Percentiles rank a stretch among this genome's conserved stretches.
Evolutionary conservation across 2,113 vertebrate genomes (phyloP).

Genomic region (Brachionichthys hirsutus): DNA sequence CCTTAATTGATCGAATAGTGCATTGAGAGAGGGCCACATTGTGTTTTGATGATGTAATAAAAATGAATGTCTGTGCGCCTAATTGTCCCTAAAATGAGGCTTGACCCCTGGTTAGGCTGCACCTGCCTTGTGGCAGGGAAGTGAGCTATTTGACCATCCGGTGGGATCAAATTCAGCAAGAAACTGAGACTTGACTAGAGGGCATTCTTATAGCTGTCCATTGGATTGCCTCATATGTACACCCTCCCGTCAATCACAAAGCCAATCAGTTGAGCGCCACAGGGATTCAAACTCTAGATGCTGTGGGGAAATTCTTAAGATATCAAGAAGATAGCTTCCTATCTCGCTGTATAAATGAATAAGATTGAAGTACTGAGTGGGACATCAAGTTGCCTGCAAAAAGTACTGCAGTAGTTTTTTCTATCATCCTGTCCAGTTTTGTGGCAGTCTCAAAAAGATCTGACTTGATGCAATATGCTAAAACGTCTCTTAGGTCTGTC

Average conservation of each 20-base stretch:
- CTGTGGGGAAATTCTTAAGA: constrained; percentile 11
- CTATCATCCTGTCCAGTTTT: background rate
- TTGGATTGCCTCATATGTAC: constrained; percentile 20
- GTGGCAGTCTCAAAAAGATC: background rate
- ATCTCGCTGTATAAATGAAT: background rate
- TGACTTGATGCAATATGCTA: constrained; percentile 7
- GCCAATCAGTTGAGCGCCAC: constrained; percentile 36
- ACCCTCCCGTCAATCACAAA: constrained; percentile 49
- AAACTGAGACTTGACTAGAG: constrained; percentile 37
- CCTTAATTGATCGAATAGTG: constrained; percentile 3
- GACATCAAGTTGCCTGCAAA: background rate
- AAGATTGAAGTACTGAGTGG: constrained; percentile 8
- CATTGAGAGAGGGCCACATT: constrained; percentile 8
- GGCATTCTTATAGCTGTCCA: constrained; percentile 26
- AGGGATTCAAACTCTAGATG: constrained; percentile 4
- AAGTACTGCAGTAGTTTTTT: background rate
- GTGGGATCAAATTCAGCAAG: constrained; percentile 4
- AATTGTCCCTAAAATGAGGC: constrained; percentile 63
- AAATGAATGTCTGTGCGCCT: constrained; percentile 41
- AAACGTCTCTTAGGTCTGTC: background rate
- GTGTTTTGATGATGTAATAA: constrained; percentile 26
- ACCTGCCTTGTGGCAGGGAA: constrained; percentile 38
- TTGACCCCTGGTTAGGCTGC: constrained; percentile 43
- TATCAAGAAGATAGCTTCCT: constrained; percentile 11
- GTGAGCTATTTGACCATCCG: constrained; percentile 32